phyloP scores from a whole-genome alignment of 2,888 invertebrate species.

The Hypena proboscidalis region DNA sequence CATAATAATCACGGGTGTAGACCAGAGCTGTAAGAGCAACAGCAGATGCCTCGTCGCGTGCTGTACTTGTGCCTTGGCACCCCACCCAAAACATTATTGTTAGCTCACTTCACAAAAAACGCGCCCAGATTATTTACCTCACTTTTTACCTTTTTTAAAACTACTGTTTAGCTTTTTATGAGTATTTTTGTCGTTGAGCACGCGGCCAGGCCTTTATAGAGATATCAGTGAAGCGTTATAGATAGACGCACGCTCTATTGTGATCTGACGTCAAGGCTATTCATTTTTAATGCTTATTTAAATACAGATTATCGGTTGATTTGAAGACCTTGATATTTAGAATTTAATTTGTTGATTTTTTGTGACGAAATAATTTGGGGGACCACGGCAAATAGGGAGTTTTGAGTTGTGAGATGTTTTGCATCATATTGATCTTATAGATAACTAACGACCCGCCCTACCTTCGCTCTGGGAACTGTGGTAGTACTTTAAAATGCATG shows the following conservation, averaged over 20 bases:
- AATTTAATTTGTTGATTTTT: conserved; percentile 43
- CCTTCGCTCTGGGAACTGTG: no score
- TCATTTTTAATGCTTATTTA: conserved; percentile 79
- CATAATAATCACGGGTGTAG: conserved; percentile 11
- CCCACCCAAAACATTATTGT: conserved; percentile 67
- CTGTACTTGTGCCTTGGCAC: conserved; percentile 70
- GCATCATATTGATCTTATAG: no score
- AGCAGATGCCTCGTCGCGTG: conserved; percentile 71
- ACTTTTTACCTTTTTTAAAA: conserved; percentile 82
- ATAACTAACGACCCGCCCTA: no score
- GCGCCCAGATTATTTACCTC: conserved; percentile 81
- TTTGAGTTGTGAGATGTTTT: background rate
- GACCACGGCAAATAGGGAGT: conserved; percentile 13
- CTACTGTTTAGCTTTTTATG: conserved; percentile 75
- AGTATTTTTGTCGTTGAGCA: conserved; percentile 76
- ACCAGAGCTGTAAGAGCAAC: conserved; percentile 22
- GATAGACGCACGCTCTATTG: conserved; percentile 65
- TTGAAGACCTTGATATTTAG: conserved; percentile 41
- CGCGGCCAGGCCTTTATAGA: conserved; percentile 73
- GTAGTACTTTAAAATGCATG: no score
- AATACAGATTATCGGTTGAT: conserved; percentile 65
- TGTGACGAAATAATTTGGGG: conserved; percentile 11
- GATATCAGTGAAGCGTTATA: conserved; percentile 71
- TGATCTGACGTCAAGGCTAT: conserved; percentile 67
- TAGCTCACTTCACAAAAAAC: conserved; percentile 68